Evolutionary conservation across 2,888 invertebrate genomes (phyloP), one percentile per base, ranked within the genome.

Genomic region (Polydesmus complanatus): DNA sequence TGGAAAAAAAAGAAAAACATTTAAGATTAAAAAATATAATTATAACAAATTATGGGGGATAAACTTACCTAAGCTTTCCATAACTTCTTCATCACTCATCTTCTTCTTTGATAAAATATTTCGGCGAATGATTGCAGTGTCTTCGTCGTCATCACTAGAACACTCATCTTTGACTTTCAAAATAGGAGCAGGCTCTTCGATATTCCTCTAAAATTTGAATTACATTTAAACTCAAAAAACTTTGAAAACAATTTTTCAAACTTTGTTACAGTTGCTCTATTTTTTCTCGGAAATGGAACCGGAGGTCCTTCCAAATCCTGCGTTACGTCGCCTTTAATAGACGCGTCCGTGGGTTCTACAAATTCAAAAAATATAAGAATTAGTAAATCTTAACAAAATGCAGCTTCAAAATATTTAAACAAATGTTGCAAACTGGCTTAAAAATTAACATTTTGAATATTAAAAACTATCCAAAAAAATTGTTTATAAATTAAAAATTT

Each of bases 31-130:
- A 8, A 69, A 66, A 61, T 56, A 5, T 58, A 61, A 64, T 62
- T 23, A 27, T 25, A 22, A n/a, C n/a, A n/a, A n/a, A n/a, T n/a
- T n/a, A n/a, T n/a, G n/a, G n/a, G n/a, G n/a, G n/a, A n/a, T n/a
- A n/a, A n/a, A 54, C 68, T 64, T 65, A 70, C 80, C 78, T 59
- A 94, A 75, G 68, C 88, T 86, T 11, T 80, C 81, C 72, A 88
- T 89, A 27, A 90, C 80, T 69, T 88, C 83, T 54, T 82, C 83
- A 70, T 88, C 88, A 25, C 78, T 79, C 68, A 85, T 73, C 48
- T 78, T 78, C 1, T 80, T 77, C 67, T 78, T 76, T 60, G 69
- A 67, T 37, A 53, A 22, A 19, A 26, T 62, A 62, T 47, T 74
- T 70, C 62, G 75, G 71, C 61, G 81, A 52, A 77, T 60, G 83